Conservation (phyloP, 2,888 invertebrate species). For the Polydesmus complanatus region DNA sequence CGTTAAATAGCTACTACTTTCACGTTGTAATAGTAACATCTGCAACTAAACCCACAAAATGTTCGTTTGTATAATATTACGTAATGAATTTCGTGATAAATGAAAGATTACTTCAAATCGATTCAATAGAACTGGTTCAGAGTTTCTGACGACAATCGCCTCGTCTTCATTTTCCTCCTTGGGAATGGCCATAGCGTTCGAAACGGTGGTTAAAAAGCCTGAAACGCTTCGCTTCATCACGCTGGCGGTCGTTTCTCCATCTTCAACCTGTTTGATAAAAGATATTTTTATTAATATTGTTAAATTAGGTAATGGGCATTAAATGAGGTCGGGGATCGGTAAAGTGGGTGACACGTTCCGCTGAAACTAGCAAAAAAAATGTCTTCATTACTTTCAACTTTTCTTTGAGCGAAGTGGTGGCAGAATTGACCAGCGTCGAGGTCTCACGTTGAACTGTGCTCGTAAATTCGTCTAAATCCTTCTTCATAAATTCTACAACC, state of each 20-base stretch:
- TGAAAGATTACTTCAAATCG: conserved; percentile 37
- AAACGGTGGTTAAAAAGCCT: conserved; percentile 55
- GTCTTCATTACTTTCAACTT: conserved; percentile 45
- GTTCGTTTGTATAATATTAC: too few relatives aligned
- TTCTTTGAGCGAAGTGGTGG: conserved; percentile 51
- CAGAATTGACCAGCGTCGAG: conserved; percentile 46
- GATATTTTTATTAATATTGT: not conserved
- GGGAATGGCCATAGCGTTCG: conserved; percentile 51
- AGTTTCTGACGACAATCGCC: conserved; percentile 49
- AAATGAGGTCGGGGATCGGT: not conserved
- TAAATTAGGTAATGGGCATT: not conserved
- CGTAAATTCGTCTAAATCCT: conserved; percentile 59
- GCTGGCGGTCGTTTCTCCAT: conserved; percentile 54
- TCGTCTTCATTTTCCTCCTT: conserved; percentile 52
- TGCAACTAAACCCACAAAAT: conserved; percentile 52
- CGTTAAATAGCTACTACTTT: conserved; percentile 56
- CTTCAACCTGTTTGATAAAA: conserved; percentile 44
- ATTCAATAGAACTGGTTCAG: conserved; percentile 51
- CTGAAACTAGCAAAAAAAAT: not conserved
- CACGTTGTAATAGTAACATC: conserved; percentile 53
- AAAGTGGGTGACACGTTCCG: not conserved
- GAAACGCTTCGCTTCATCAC: conserved; percentile 57
- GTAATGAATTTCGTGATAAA: not conserved
- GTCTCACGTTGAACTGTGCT: conserved; percentile 56
- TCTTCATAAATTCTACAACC: conserved; percentile 59